Evolutionary conservation across 1,140 invertebrate genomes (phyloP), one percentile per base, ranked within the genome.

Genomic region (Euschistus heros): DNA sequence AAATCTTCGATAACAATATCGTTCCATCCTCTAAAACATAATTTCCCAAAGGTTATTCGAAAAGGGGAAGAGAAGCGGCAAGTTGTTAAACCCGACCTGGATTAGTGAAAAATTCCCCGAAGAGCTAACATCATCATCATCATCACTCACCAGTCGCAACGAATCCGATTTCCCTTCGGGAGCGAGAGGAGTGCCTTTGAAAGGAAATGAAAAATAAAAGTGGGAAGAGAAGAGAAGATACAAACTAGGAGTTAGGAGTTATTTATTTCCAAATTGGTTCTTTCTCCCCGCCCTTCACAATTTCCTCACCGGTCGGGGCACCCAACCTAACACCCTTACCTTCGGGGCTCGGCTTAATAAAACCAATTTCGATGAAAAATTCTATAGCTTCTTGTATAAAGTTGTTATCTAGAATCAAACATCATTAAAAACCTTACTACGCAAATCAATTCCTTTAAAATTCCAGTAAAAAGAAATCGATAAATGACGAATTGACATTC

Each of bases 191-290:
- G 6, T n/a, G 10, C 47, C 47, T 50, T 50, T 22, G 47, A 50
- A 22, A 50, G 47, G 47, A 50, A 50, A 50, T 50, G 47, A 50
- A 50, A 50, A 50, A 50, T 50, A 50, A 50, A 50, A 50, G 1
- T 4, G 5, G 10, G 47, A 18, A 3, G n/a, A 18, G 47, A 50
- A 22, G n/a, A 6, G 47, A 50, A 22, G n/a, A 6, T 8, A 22
- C 47, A 50, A 50, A 50, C 47, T 50, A 50, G 47, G 47, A 50
- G 10, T 50, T 50, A 50, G 47, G 47, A 50, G 10, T 50, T 50
- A 50, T 50, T 50, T 50, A 50, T 50, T 50, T 50, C 10, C 47
- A 50, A 50, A 50, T 50, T 50, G 47, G n/a, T 50, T 50, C 47
- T 8, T 50, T 50, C 33, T 50, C 47, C 10, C 5, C 5, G n/a